These are phyloP conservation scores for Allenopithecus nigroviridis DNA, from an alignment of 2,797 vertebrate genomes.

Conservation along the genomic window DNA sequence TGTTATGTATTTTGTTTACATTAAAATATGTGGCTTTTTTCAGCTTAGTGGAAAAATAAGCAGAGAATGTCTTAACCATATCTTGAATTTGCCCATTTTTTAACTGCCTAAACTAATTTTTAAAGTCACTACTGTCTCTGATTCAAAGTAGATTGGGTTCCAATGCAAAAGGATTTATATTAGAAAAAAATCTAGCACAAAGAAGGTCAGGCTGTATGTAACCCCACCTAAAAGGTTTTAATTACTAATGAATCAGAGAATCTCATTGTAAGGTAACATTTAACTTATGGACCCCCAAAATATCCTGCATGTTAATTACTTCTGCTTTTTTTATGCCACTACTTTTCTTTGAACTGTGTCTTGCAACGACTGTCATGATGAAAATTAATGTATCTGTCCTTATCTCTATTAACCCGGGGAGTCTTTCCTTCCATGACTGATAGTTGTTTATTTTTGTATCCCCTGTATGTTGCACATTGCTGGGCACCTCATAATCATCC, in stretches of 20 bases:
- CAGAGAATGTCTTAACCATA: neutral
- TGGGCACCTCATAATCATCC: neutral
- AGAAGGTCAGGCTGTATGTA: neutral
- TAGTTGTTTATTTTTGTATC: neutral
- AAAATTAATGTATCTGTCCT: neutral
- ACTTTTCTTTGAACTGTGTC: neutral
- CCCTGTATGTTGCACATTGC: neutral
- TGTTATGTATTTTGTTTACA: neutral
- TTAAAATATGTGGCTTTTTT: constrained; percentile 13
- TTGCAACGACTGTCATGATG: neutral
- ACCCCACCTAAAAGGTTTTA: neutral
- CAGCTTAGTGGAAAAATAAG: neutral
- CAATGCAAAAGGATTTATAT: neutral
- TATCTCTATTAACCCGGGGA: neutral
- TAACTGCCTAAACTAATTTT: neutral
- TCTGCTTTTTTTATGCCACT: neutral
- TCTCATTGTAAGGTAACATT: neutral
- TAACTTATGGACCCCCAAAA: neutral
- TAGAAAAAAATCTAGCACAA: neutral
- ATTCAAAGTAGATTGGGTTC: neutral
- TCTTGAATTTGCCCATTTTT: neutral
- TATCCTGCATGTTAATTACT: neutral
- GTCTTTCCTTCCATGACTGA: neutral
- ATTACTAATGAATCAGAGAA: neutral
- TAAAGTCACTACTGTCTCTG: neutral